A percentile compares a stretch with the other conserved stretches of the same genome.
These are phyloP conservation scores for Hyposoter didymator DNA, from an alignment of 2,888 invertebrate species.

Conservation along the genomic window DNA sequence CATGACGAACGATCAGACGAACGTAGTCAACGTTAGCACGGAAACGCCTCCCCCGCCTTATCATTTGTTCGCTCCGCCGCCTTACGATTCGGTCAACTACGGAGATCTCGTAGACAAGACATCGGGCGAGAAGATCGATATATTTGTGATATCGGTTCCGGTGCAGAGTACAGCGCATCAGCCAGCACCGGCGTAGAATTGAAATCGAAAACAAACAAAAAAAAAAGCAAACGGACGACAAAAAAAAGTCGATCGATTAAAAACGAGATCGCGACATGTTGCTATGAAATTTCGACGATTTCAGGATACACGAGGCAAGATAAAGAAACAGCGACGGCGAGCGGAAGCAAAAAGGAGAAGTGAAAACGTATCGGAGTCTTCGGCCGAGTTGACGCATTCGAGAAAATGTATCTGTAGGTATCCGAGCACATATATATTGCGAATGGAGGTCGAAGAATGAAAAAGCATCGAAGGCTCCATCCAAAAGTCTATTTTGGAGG, in stretches of 20 bases:
- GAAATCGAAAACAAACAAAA: too few relatives aligned
- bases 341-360: conserved; percentile 31
- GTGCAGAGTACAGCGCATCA: conserved; percentile 80
- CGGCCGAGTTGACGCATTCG: neutral
- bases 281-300: conserved; percentile 25
- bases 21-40: conserved; percentile 70
- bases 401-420: neutral
- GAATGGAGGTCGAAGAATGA: neutral
- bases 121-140: conserved; percentile 82
- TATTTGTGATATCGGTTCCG: conserved; percentile 85
- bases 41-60: conserved; percentile 86
- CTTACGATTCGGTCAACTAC: conserved; percentile 85
- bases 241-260: conserved; percentile 9
- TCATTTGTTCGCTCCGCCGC: conserved; percentile 86
- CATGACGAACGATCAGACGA: conserved; percentile 58
- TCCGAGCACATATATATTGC: neutral
- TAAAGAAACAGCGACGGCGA: neutral
- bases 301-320: neutral
- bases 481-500: conserved; percentile 69
- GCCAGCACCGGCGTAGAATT: conserved; percentile 70
- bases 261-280: conserved; percentile 21
- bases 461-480: neutral
- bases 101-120: conserved; percentile 83
- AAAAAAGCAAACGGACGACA: neutral
- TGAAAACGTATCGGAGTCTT: conserved; percentile 64